Evolutionary conservation across 2,797 vertebrate genomes (phyloP).

Genomic region (Sebastiscus tertius): DNA sequence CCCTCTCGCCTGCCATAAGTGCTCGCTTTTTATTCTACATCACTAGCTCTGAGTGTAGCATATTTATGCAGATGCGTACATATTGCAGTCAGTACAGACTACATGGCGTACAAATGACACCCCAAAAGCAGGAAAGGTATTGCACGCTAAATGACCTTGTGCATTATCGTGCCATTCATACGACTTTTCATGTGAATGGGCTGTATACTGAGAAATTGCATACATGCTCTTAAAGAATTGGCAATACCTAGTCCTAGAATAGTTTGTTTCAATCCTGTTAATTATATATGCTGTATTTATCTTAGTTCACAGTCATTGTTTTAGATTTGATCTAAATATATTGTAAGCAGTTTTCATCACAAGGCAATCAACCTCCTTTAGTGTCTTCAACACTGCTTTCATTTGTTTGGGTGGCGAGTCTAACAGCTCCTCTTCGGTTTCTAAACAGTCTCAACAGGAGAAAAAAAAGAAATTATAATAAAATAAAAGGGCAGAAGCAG

Average conservation of each 20-base stretch:
- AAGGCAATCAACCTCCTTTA: neutral
- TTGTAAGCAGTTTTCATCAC: neutral
- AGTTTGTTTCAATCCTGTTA: neutral
- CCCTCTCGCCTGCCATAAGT: too few species aligned
- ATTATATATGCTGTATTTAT: neutral
- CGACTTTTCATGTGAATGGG: too few species aligned
- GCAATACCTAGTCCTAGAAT: neutral
- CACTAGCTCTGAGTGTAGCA: too few species aligned
- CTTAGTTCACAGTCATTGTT: neutral
- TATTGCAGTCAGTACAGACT: too few species aligned
- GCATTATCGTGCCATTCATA: too few species aligned
- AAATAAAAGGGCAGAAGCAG: slow-evolving; percentile 41
- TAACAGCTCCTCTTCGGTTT: slow-evolving; percentile 5
- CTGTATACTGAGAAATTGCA: neutral
- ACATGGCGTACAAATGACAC: too few species aligned
- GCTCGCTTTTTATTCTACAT: too few species aligned
- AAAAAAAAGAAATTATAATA: slow-evolving; percentile 4
- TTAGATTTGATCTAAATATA: slow-evolving; percentile 9
- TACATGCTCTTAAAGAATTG: neutral
- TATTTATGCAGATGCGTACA: too few species aligned
- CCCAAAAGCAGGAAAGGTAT: too few species aligned
- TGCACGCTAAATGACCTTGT: too few species aligned
- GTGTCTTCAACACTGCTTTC: neutral
- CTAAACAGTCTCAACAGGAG: slow-evolving; percentile 2
- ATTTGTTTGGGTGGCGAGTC: neutral